Conservation (phyloP, 2,113 vertebrate genomes). For the Prionailurus viverrinus region DNA sequence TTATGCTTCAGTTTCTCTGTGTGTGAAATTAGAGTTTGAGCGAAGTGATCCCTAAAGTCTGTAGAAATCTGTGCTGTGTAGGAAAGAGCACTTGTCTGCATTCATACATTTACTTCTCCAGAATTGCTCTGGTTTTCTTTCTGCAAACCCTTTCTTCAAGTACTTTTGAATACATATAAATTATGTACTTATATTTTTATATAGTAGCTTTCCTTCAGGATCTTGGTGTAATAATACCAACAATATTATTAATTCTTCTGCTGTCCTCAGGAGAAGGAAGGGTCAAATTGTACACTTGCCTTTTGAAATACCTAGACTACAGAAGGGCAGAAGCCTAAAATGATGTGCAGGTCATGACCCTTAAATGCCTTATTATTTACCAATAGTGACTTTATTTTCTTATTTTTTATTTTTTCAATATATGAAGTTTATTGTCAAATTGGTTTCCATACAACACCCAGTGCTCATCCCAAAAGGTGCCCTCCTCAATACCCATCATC, state of each 20-base stretch:
- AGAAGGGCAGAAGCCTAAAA: conserved; percentile 11
- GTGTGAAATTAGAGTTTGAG: neutral
- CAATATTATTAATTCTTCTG: neutral
- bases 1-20: neutral
- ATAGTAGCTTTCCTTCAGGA: neutral
- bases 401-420: no score
- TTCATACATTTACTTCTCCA: neutral
- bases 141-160: neutral
- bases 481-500: no score
- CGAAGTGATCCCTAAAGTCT: neutral
- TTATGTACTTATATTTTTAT: neutral
- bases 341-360: neutral
- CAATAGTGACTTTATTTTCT: neutral
- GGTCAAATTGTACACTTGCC: neutral
- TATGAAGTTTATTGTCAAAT: no score
- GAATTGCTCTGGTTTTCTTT: conserved; percentile 50
- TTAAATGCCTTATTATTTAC: neutral
- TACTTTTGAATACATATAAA: neutral
- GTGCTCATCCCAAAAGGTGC: no score
- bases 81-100: neutral
- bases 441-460: no score
- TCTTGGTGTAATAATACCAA: neutral
- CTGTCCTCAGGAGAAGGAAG: neutral
- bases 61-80: neutral
- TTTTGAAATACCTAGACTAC: conserved; percentile 46